A percentile compares a stretch with the other conserved stretches of the same genome.
Evolutionary conservation across 2,888 invertebrate species (phyloP).

Genomic region (Buathra laborator): DNA sequence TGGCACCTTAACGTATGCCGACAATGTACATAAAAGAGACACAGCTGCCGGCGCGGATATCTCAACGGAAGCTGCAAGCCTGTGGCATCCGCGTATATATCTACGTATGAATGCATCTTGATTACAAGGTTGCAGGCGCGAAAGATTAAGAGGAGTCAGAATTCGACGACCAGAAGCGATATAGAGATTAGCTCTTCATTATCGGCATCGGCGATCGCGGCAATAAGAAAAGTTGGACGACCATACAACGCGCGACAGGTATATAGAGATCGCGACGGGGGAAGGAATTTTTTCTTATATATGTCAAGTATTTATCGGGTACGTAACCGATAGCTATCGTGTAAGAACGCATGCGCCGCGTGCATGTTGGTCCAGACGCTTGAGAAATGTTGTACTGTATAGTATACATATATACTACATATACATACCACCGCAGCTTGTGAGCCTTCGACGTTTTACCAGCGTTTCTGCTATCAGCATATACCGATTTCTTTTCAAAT

Average conservation of each 20-base stretch:
- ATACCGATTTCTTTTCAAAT: constrained; percentile 1
- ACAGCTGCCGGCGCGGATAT: background rate
- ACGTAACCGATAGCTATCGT: constrained; percentile 42
- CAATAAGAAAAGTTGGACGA: constrained; percentile 26
- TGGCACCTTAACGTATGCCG: background rate
- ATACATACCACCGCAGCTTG: background rate
- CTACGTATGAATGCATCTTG: constrained; percentile 41
- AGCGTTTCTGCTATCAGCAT: background rate
- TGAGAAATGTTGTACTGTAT: constrained; percentile 50
- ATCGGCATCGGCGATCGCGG: constrained; percentile 45
- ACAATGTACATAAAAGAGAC: background rate
- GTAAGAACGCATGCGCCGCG: constrained; percentile 20
- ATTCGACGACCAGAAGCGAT: constrained; percentile 39
- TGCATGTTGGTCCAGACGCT: constrained; percentile 40
- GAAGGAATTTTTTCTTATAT: constrained; percentile 11
- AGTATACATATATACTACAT: background rate
- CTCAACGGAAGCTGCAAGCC: constrained; percentile 14
- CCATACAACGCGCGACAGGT: constrained; percentile 2
- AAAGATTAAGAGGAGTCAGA: background rate
- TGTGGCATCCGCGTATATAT: background rate
- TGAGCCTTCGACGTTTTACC: background rate
- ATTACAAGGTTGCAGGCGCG: constrained; percentile 23
- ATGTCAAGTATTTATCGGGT: constrained; percentile 49
- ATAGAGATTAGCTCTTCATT: constrained; percentile 48
- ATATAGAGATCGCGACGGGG: constrained; percentile 7